phyloP scores from a whole-genome alignment of 2,888 invertebrate species.

The Andrena chrysosceles region DNA sequence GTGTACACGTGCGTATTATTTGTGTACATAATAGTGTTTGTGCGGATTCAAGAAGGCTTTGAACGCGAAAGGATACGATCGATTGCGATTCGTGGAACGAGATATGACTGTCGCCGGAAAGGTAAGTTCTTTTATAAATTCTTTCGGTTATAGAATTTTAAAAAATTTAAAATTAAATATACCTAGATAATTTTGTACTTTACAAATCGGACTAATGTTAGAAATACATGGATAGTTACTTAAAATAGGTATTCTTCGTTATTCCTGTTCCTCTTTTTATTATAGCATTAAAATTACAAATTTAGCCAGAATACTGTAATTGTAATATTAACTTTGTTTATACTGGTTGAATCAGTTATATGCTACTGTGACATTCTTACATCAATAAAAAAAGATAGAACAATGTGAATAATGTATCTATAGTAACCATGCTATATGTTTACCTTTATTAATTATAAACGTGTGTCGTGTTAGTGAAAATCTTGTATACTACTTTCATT shows the following conservation, averaged over 20 bases:
- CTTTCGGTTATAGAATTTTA: neutral
- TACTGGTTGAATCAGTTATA: neutral
- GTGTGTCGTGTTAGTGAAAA: neutral
- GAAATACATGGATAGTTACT: neutral
- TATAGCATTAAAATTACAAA: neutral
- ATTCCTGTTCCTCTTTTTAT: neutral
- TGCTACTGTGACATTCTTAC: neutral
- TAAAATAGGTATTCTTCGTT: neutral
- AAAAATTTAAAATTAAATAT: neutral
- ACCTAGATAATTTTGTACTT: neutral
- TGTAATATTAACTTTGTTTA: neutral
- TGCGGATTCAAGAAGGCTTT: conserved; percentile 59
- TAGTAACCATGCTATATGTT: neutral
- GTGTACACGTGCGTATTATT: conserved; percentile 37
- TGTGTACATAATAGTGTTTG: conserved; percentile 53
- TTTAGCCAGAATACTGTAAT: neutral
- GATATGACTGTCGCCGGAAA: conserved; percentile 81
- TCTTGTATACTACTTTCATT: neutral
- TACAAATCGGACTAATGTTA: neutral
- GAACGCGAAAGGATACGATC: conserved; percentile 64
- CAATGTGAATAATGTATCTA: neutral
- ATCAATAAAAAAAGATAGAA: neutral
- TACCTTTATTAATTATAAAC: neutral
- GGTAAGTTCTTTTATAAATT: conserved; percentile 71
- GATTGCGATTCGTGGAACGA: conserved; percentile 64